Conservation (phyloP, 2,888 invertebrate genomes). For the Chromoteleia sp. region DNA sequence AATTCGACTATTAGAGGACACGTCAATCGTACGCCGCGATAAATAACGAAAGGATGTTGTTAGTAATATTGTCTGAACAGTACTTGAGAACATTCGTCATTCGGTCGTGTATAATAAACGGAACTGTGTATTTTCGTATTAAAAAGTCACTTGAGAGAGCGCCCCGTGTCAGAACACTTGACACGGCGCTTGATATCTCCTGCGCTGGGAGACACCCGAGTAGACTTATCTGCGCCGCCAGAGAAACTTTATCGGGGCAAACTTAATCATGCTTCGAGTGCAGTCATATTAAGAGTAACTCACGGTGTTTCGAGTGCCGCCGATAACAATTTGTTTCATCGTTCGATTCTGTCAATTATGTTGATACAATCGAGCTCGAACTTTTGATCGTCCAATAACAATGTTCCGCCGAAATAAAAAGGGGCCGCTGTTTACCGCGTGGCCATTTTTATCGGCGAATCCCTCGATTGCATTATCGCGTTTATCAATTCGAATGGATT, state of each 20-base stretch:
- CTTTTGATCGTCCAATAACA: constrained; percentile 29
- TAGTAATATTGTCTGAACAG: too few species aligned
- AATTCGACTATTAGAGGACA: too few species aligned
- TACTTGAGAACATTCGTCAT: constrained; percentile 3
- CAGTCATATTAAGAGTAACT: constrained; percentile 60
- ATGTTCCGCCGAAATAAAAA: constrained; percentile 4
- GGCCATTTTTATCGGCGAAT: constrained; percentile 33
- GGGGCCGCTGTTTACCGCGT: not conserved
- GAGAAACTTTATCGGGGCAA: constrained; percentile 63
- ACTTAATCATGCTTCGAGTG: constrained; percentile 61
- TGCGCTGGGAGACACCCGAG: constrained; percentile 25
- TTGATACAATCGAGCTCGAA: not conserved
- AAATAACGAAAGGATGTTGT: too few species aligned
- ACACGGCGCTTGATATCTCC: constrained; percentile 35
- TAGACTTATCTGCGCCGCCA: constrained; percentile 51
- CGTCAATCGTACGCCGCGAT: too few species aligned
- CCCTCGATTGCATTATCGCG: constrained; percentile 58
- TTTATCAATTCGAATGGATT: constrained; percentile 54
- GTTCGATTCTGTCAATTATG: constrained; percentile 21
- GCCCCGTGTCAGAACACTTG: constrained; percentile 46
- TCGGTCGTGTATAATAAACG: constrained; percentile 4
- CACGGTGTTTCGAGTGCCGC: constrained; percentile 34
- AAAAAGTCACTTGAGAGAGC: constrained; percentile 53
- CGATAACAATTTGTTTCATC: constrained; percentile 55
- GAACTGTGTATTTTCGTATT: constrained; percentile 39